Percentiles rank a stretch among this genome's conserved stretches.
Evolutionary conservation across 2,113 vertebrate species (phyloP).

Genomic region (Ascaphus truei): DNA sequence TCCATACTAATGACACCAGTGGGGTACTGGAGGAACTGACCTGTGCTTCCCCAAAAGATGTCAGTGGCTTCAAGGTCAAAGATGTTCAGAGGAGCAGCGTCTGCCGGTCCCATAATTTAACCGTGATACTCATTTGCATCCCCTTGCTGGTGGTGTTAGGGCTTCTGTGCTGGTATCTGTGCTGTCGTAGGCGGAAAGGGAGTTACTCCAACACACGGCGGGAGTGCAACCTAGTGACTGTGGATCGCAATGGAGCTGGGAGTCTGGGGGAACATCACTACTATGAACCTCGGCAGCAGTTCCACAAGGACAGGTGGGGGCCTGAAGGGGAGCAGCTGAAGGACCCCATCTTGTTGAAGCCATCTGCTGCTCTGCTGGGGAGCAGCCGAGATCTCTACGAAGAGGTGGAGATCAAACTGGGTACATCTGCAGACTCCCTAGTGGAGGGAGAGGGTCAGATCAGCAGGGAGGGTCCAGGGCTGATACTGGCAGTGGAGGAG

Average conservation of each 20-base stretch:
- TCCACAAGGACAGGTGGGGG: not conserved
- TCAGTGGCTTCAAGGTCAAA: conserved; percentile 44
- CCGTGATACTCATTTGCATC: conserved; percentile 73
- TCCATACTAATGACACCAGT: not conserved
- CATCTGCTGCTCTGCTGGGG: conserved; percentile 53
- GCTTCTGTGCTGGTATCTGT: conserved; percentile 73
- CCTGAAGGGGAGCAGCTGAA: conserved; percentile 55
- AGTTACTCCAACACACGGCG: conserved; percentile 50
- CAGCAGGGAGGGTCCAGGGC: not conserved
- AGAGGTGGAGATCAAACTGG: conserved; percentile 75
- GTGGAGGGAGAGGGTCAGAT: not conserved
- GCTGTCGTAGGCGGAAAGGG: conserved; percentile 60
- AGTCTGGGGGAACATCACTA: conserved; percentile 44
- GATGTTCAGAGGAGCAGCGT: conserved; percentile 51
- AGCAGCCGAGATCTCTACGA: conserved; percentile 75
- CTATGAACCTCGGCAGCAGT: conserved; percentile 40
- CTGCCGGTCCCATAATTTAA: conserved; percentile 65
- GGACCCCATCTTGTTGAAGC: conserved; percentile 65
- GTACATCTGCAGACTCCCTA: conserved; percentile 58
- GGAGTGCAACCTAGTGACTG: conserved; percentile 21
- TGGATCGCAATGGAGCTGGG: conserved; percentile 38
- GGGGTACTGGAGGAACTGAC: conserved; percentile 37
- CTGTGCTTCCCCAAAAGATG: conserved; percentile 59
- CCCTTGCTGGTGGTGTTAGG: conserved; percentile 62
- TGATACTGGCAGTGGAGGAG: conserved; percentile 30